Base-by-base conservation (phyloP, 2,797 vertebrate species). In the Cynopterus sphinx region DNA sequence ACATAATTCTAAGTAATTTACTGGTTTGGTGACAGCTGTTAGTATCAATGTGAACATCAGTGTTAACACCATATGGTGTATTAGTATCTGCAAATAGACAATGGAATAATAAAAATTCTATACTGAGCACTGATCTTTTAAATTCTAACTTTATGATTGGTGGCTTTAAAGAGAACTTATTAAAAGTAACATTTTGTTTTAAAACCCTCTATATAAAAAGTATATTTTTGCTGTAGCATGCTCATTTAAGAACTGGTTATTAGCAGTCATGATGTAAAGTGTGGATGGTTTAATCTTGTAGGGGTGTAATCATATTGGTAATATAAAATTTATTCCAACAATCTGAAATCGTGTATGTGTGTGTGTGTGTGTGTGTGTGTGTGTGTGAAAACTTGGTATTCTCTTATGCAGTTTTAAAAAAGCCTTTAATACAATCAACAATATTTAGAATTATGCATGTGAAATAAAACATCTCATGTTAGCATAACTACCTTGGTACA, bases 91-190 rank as follows among this genome's bases (percentile, higher is more conserved):
- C n/a, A 74, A 59, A 46, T 19, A 82, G 46, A 90, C 61, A 95
- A 74, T 15, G 53, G 19, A 86, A 86, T 95, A 87, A 86, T 75
- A 75, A 70, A 91, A 86, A 70, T 89, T 75, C 39, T 74, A 83
- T 59, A 77, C 21, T 6, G 1, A 53, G 10, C 31, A 24, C 28
- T 22, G 65, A 3, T 81, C 31, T 31, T 51, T 81, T 74, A 95
- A 75, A 89, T 59, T 81, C 12, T 31, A 55, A 63, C 16, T 31
- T 81, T 53, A 88, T 2, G 17, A 39, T 24, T 57, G 6, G 11
- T 81, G 10, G 17, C 15, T 91, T 70, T 82, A 53, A 49, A 49
- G 49, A 49, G 49, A 49, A 49, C 49, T 49, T 49, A 49, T 16
- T 49, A 49, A 33, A 61, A 68, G 16, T 22, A 70, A 15, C 6